phyloP scores from a whole-genome alignment of 2,113 vertebrate species.

The Promerops cafer region DNA sequence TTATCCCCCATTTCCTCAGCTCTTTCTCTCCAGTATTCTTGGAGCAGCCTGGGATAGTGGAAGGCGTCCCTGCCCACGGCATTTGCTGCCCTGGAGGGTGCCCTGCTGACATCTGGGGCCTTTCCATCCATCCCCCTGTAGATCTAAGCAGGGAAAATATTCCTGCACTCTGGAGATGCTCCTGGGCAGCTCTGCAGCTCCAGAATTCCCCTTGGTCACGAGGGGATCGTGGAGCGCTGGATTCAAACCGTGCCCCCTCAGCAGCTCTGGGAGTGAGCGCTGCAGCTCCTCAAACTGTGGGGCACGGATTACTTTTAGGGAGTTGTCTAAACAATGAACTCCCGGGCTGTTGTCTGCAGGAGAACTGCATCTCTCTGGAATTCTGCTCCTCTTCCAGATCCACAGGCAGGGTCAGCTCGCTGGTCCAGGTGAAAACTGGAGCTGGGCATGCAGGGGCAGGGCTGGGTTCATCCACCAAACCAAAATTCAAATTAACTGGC shows the following conservation, averaged over 20 bases:
- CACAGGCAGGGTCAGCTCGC: accelerated
- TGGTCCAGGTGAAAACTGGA: not conserved
- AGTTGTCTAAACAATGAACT: not conserved
- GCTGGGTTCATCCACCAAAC: not conserved
- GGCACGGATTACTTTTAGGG: not conserved
- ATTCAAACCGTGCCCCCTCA: accelerated
- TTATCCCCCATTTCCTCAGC: not conserved
- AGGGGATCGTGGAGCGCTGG: not conserved
- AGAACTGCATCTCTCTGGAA: not conserved
- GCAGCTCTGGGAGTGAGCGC: not conserved
- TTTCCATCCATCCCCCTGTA: not conserved
- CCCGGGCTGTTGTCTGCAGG: not conserved
- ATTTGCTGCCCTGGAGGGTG: not conserved
- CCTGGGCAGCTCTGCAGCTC: not conserved
- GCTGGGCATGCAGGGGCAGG: not conserved
- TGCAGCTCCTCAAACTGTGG: not conserved
- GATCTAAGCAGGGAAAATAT: not conserved
- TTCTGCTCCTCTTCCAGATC: not conserved
- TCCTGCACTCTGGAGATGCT: not conserved
- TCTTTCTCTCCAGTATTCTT: not conserved
- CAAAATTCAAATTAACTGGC: not conserved
- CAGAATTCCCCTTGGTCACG: accelerated
- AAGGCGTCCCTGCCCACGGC: not conserved
- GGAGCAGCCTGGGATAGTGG: not conserved
- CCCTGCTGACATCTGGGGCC: not conserved